These are phyloP conservation scores for Girardia tigrina DNA, from an alignment of 2,888 invertebrate genomes.

Conservation along the genomic window DNA sequence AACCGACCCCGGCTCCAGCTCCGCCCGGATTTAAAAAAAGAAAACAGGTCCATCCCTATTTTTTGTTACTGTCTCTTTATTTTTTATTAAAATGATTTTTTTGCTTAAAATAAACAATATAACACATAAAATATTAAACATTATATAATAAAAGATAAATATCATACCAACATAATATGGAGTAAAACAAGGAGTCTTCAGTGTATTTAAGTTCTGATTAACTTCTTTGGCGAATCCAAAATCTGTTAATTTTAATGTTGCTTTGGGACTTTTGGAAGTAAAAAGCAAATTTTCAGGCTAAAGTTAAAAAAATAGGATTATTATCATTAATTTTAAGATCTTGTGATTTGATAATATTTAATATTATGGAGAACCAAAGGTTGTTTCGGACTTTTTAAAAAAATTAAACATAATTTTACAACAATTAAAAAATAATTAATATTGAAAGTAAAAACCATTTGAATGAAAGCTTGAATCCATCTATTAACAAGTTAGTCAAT, in stretches of 20 bases:
- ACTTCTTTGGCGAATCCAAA: conserved; percentile 98
- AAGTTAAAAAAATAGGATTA: background rate
- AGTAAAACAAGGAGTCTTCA: conserved; percentile 95
- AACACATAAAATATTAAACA: background rate
- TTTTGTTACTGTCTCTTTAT: no score
- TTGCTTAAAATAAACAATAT: background rate
- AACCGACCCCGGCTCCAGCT: no score
- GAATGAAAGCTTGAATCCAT: no score
- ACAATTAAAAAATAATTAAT: no score
- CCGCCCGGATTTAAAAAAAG: background rate
- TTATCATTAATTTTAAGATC: no score
- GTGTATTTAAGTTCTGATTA: conserved; percentile 63
- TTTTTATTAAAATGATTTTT: background rate
- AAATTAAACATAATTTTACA: no score
- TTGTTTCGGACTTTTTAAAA: no score
- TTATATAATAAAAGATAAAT: background rate
- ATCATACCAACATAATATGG: conserved; percentile 84
- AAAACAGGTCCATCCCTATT: background rate
- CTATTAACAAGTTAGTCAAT: no score
- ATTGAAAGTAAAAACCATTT: no score
- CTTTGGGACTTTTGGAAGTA: conserved; percentile 59
- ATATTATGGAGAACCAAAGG: no score
- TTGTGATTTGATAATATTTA: no score
- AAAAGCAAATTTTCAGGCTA: conserved; percentile 76
- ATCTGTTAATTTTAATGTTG: conserved; percentile 85